These are phyloP conservation scores for Prorops nasuta DNA, from an alignment of 1,140 invertebrate species.

Conservation along the genomic window DNA sequence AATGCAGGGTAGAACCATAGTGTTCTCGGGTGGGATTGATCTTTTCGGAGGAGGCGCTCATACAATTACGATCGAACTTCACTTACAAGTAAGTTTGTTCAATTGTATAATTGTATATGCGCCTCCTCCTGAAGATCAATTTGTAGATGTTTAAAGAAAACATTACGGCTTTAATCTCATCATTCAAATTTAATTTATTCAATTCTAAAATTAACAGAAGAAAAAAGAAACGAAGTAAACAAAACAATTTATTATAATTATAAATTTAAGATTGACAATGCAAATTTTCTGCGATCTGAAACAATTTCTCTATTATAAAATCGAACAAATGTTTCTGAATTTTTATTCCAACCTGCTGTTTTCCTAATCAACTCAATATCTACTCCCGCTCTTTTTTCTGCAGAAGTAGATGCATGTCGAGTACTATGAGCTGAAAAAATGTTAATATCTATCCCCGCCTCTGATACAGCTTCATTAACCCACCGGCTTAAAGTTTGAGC, in stretches of 20 bases:
- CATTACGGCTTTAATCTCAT: no score
- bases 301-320: constrained; percentile 16
- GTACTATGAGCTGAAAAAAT: constrained; percentile 13
- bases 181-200: no score
- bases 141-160: no score
- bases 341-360: constrained; percentile 23
- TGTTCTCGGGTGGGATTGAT: no score
- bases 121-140: no score
- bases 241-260: background rate
- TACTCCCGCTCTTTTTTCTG: background rate
- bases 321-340: constrained; percentile 21
- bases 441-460: constrained; percentile 7
- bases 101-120: no score
- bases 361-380: constrained; percentile 15
- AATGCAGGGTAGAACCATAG: no score
- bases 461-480: constrained; percentile 6
- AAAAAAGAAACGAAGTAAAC: background rate
- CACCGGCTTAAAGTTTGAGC: constrained; percentile 10
- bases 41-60: no score
- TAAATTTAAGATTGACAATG: background rate
- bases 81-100: no score
- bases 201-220: no score
- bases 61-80: no score
- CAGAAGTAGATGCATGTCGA: constrained; percentile 10
- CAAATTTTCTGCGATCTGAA: background rate